A percentile compares a stretch with the other conserved stretches of the same genome.
Evolutionary conservation across 2,888 invertebrate species (phyloP).

Genomic region (Diplazon laetatorius): DNA sequence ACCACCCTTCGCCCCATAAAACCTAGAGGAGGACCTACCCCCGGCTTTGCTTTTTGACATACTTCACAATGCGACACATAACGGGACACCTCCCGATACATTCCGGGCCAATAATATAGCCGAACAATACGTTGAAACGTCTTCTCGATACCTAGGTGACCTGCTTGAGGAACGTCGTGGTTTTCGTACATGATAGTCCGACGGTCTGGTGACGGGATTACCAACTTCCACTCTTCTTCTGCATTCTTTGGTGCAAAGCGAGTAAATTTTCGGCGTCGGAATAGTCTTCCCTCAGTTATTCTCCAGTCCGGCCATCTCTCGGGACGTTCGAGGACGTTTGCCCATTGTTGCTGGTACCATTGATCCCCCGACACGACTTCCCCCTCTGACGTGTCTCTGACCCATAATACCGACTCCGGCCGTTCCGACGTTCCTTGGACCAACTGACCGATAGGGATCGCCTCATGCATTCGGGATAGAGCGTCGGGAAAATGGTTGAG

Average conservation of each 20-base stretch:
- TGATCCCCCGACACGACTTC: no score
- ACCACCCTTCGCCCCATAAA: no score
- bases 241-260: not conserved
- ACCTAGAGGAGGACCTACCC: no score
- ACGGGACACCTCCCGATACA: not conserved
- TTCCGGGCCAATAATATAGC: not conserved
- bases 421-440: no score
- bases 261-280: not conserved
- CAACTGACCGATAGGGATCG: no score
- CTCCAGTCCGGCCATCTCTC: not conserved
- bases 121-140: not conserved
- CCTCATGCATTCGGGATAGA: constrained; percentile 36
- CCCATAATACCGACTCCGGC: no score
- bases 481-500: constrained; percentile 59
- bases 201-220: not conserved
- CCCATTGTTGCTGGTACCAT: not conserved
- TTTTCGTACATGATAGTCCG: not conserved
- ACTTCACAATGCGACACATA: not conserved
- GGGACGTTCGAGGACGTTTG: not conserved
- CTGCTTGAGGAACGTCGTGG: not conserved
- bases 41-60: not conserved
- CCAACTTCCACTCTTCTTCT: not conserved
- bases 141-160: not conserved
- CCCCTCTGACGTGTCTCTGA: no score
- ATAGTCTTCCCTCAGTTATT: not conserved